Evolutionary conservation across 1,140 invertebrate species (phyloP), one percentile per base, ranked within the genome.

Genomic region (Leguminivora glycinivorella): DNA sequence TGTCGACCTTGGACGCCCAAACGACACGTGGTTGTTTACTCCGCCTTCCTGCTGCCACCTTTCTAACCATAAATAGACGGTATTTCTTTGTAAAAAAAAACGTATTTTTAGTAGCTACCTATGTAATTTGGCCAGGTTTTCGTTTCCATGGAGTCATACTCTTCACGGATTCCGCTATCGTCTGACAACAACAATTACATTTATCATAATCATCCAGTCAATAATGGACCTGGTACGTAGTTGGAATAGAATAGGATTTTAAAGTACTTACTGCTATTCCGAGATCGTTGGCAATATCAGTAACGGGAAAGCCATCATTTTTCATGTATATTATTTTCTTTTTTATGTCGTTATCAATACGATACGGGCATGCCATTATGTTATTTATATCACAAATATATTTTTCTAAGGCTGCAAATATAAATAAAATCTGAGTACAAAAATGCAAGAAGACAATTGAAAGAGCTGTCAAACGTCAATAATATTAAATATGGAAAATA

Each of bases 41-140:
- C 19, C 19, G 9, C 52, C 19, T 22, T 56, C 19, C 52, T 22
- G 17, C n/a, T 56, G 19, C 19, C 52, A 56, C 19, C 19, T 56
- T 9, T 24, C 52, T 24, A 56, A 22, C 19, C 52, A 56, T 56
- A 19, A 24, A 56, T 56, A 56, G n/a, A 52, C 47, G 12, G 47
- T n/a, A 52, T 52, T 52, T 52, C 47, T 56, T 22, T 56, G 19
- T 22, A 56, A 56, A 22, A n/a, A n/a, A 56, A 56, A 56, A 22
- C 52, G 25, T 56, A 24, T 22, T 52, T 52, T 52, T 52, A 52
- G 4, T 52, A 52, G 4, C 47, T 2, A 52, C 19, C 2, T 29
- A 29, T 5, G 14, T 52, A 5, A 52, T 52, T 38, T 38, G 34
- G 34, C 10, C 10, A 38, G 34, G 6, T 38, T 38, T 38, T 38